Base-by-base conservation (phyloP, 2,113 vertebrate genomes). In the Hystrix cristata region DNA sequence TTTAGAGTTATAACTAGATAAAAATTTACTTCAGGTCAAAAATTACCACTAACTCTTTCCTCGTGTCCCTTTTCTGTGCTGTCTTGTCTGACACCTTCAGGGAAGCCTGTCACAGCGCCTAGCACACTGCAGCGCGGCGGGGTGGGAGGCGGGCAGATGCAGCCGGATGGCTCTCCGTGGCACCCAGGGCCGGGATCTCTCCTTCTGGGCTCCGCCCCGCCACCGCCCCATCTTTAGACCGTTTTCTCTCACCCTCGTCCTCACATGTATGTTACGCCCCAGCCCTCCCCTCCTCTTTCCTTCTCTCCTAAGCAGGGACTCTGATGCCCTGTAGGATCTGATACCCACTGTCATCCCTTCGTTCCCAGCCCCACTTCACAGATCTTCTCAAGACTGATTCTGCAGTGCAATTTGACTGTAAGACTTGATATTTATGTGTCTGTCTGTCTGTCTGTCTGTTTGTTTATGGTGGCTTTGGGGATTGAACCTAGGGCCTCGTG, bases 281-380 rank as follows among this genome's bases (percentile, higher is more conserved):
- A n/a, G 0, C 6, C 25, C 48, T 72, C 59, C 23, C 25, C 5
- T 83, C 46, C 15, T 51, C 16, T 59, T n/a, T 43, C 21, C 38
- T 57, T 11, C 48, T 53, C 38, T 65, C 38, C 19, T 64, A 25
- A 13, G 29, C 5, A 0, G 11, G 21, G 7, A 31, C 13, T 38
- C 27, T 34, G 53, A 46, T n/a, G 62, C 11, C 15, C 16, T 72
- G n/a, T 3, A 34, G 60, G 27, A 51, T 72, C 81, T 29, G 64
- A 14, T 1, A 5, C 3, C 64, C 55, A 2, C 1, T 15, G 67
- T 38, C 6, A 34, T 7, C 11, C 0, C 55, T 31, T 57, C 8
- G 21, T 65, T 51, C 34, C 16, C 7, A 6, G 5, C 64, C 46
- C 27, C 21, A 3, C 1, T 25, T 59, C 4, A 1, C 62, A 8